Evolutionary conservation across 2,888 invertebrate species (phyloP), one percentile per base, ranked within the genome.

Genomic region (Agonopterix arenella): DNA sequence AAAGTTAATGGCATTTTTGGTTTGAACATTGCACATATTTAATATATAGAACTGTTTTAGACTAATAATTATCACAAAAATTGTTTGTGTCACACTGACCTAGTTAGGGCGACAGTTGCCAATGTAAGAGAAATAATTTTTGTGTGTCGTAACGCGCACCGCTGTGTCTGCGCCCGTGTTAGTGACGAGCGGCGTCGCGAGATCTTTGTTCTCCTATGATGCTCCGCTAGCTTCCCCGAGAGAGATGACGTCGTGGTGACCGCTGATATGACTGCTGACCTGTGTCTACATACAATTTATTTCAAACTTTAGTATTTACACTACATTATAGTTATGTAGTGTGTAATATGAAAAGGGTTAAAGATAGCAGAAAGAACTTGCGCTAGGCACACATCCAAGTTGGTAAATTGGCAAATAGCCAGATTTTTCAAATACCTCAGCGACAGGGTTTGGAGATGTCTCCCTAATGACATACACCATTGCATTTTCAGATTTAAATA

Each of bases 11-110:
- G 82, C 80, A 71, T 88, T 85, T 89, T 89, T 88, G 88, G 89
- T 85, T 88, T 88, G 78, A 83, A 82, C 80, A 89, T 89, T 89
- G 89, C 89, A 89, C 89, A 80, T 84, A 76, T 76, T 79, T 75
- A 76, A 76, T 73, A 28, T 28, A 28, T 28, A 79, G 76, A 83
- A 84, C 81, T 82, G 83, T 67, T 73, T 75, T 40, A 69, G 61
- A 76, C 75, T 78, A 78, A 72, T 67, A 59, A 60, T 63, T 58
- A 59, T 64, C 61, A 77, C 81, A 84, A 82, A 84, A 73, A 80
- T 77, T 75, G 64, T 79, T 83, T 75, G 65, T 74, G 56, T 70
- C 75, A 77, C 76, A 79, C 74, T 78, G 80, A 77, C 72, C 72
- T 53, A 54, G 69, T 76, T 80, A 85, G 86, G 84, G 85, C 84